Evolutionary conservation across 1,140 invertebrate genomes (phyloP).

Genomic region (Ostrea edulis): DNA sequence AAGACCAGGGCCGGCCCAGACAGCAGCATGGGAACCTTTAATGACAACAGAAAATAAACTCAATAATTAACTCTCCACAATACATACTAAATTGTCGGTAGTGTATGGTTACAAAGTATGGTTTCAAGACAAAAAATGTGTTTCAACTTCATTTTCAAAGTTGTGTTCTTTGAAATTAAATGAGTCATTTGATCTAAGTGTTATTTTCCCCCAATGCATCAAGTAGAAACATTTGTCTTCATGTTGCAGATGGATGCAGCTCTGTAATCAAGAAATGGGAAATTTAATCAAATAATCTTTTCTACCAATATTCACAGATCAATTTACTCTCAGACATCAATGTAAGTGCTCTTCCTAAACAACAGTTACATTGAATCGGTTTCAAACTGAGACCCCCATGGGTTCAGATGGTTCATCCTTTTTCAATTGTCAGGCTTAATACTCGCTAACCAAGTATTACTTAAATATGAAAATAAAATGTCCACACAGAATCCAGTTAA

Average conservation of each 20-base stretch:
- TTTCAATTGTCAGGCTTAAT: neutral
- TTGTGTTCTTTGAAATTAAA: neutral
- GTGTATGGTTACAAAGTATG: too few relatives aligned
- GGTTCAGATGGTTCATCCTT: neutral
- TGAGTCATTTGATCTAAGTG: neutral
- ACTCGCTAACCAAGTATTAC: neutral
- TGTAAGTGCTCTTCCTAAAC: neutral
- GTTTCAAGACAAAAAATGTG: neutral
- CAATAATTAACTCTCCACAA: neutral
- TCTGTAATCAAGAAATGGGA: constrained; percentile 19
- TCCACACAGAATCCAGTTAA: neutral
- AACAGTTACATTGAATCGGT: neutral
- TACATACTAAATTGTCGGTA: neutral
- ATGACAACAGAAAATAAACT: neutral
- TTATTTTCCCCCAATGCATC: neutral
- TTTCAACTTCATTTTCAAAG: neutral
- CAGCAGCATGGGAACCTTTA: constrained; percentile 65
- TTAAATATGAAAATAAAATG: neutral
- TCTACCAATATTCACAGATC: neutral
- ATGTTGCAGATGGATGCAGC: neutral
- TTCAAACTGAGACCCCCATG: neutral
- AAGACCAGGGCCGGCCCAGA: constrained; percentile 68
- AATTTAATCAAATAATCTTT: constrained; percentile 24
- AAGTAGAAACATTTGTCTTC: constrained; percentile 11
- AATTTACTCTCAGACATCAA: neutral